phyloP scores from a whole-genome alignment of 64 coral and sea anemone genomes.

The Orbicella faveolata region DNA sequence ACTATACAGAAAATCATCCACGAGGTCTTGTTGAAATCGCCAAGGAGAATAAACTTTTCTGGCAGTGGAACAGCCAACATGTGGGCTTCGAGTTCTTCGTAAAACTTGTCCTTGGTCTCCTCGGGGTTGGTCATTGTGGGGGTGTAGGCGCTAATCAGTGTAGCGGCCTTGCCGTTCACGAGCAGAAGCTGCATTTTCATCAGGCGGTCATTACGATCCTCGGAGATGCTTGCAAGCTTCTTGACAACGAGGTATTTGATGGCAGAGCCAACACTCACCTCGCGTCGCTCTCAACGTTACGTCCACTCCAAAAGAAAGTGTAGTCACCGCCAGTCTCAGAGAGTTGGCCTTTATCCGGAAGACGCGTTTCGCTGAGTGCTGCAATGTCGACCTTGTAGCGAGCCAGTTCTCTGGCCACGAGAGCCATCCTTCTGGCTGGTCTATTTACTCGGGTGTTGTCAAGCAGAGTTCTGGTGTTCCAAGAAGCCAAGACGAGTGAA shows the following conservation, averaged over 20 bases:
- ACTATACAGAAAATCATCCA: too few relatives aligned
- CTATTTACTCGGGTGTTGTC: not conserved
- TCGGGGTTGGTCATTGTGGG: too few relatives aligned
- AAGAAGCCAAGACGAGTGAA: slow-evolving; percentile 10
- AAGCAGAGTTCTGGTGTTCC: slow-evolving; percentile 42
- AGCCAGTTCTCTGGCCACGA: not conserved
- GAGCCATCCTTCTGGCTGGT: not conserved
- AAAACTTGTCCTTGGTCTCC: too few relatives aligned
- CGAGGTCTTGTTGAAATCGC: too few relatives aligned
- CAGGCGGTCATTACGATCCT: too few relatives aligned
- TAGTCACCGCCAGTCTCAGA: not conserved
- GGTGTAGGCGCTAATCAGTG: too few relatives aligned
- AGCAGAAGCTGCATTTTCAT: too few relatives aligned
- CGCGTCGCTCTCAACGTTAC: not conserved
- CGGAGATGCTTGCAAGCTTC: not conserved
- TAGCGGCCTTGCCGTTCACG: too few relatives aligned
- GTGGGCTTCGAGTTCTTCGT: too few relatives aligned
- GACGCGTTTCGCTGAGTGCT: not conserved
- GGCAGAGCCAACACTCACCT: not conserved
- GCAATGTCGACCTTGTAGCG: not conserved
- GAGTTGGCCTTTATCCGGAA: not conserved
- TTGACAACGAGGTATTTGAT: not conserved
- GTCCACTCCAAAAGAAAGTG: slow-evolving; percentile 17
- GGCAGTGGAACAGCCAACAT: too few relatives aligned
- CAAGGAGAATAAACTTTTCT: too few relatives aligned